phyloP scores from a whole-genome alignment of 2,113 vertebrate genomes.

The Ciconia maguari region DNA sequence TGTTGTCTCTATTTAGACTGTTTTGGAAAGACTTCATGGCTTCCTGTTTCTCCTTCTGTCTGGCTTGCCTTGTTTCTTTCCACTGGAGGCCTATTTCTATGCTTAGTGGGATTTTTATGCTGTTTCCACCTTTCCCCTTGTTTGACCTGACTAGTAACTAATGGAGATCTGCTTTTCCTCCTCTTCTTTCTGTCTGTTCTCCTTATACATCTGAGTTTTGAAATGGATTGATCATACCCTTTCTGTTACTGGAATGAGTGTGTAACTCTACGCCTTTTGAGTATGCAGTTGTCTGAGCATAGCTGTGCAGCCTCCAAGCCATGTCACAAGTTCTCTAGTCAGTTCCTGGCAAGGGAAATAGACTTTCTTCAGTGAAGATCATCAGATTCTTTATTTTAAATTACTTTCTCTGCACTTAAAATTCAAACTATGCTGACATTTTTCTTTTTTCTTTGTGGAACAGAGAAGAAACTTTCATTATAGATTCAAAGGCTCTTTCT shows the following conservation, averaged over 20 bases:
- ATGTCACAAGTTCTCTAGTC: neutral
- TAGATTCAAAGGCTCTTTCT: neutral
- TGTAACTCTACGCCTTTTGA: neutral
- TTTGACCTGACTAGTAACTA: neutral
- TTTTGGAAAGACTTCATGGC: slow-evolving; percentile 48
- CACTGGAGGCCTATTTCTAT: neutral
- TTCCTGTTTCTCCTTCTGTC: slow-evolving; percentile 49
- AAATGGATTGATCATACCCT: neutral
- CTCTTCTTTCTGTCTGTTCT: neutral
- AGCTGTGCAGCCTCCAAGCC: neutral
- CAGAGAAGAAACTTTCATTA: neutral
- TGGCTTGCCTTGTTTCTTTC: slow-evolving; percentile 33
- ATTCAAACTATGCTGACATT: neutral
- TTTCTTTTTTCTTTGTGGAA: neutral
- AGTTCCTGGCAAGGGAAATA: neutral
- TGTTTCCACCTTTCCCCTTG: neutral
- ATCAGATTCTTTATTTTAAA: neutral
- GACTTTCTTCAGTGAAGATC: neutral
- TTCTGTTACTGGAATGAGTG: neutral
- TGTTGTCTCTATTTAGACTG: slow-evolving; percentile 52
- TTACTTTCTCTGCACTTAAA: neutral
- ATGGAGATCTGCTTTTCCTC: neutral
- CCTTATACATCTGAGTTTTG: neutral
- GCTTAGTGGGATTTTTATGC: neutral
- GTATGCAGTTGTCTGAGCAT: neutral